Percentiles rank a stretch among this genome's conserved stretches.
These are phyloP conservation scores for Ia io DNA, from an alignment of 2,113 vertebrate genomes.

Conservation along the genomic window DNA sequence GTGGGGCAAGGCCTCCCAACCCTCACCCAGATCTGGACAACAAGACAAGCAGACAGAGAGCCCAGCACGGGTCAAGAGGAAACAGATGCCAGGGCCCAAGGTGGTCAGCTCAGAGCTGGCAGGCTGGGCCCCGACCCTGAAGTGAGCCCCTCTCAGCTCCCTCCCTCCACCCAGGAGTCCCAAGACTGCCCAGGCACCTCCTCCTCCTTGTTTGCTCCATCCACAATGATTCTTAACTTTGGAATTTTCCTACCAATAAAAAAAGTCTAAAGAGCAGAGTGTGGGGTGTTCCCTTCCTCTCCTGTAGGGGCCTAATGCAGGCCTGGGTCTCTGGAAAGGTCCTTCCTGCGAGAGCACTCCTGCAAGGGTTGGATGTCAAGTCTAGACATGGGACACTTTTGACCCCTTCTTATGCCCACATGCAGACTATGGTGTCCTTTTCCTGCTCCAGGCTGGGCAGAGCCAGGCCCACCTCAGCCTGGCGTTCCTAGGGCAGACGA, in stretches of 20 bases:
- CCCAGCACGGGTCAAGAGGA: background rate
- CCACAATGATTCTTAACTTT: background rate
- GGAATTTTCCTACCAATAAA: conserved; percentile 42
- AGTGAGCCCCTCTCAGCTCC: background rate
- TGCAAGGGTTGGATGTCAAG: background rate
- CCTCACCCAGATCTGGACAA: background rate
- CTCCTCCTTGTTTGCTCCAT: background rate
- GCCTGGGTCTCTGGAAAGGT: no score
- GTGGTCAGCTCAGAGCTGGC: background rate
- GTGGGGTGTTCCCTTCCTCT: background rate
- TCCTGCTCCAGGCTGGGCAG: background rate
- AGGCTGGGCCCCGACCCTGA: background rate
- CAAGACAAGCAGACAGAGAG: background rate
- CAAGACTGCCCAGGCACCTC: background rate
- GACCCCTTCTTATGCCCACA: background rate
- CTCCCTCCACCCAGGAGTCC: background rate
- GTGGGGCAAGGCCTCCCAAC: rapidly evolving
- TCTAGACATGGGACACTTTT: background rate
- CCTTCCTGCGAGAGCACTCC: background rate
- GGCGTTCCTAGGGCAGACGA: background rate
- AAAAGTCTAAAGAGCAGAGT: background rate
- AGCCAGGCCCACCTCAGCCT: background rate
- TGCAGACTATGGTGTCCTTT: background rate
- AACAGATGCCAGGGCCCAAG: background rate
- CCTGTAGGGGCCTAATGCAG: no score